Percentiles rank a stretch among this genome's conserved stretches.
Conservation (phyloP, 2,888 invertebrate genomes). For the Marasmarcha lunaedactyla region DNA sequence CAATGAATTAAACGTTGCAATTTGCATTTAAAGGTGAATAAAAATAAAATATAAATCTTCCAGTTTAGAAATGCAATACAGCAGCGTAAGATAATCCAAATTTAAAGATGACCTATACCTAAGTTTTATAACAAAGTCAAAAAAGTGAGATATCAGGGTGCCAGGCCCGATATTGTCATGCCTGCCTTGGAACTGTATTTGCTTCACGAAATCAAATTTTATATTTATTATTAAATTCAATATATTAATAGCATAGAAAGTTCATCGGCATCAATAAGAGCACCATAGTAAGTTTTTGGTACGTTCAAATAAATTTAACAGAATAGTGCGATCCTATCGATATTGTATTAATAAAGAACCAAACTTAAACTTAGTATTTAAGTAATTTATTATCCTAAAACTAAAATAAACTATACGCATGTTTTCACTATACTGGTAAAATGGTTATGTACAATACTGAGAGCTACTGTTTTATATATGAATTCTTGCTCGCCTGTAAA, state of each 20-base stretch:
- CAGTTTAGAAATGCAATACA: too few relatives aligned
- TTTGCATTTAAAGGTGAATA: too few relatives aligned
- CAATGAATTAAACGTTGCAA: too few relatives aligned
- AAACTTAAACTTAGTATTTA: conserved; percentile 69
- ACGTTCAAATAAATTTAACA: conserved; percentile 59
- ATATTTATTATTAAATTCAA: conserved; percentile 40
- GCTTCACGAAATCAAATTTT: conserved; percentile 53
- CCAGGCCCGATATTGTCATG: conserved; percentile 35
- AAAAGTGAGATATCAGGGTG: too few relatives aligned
- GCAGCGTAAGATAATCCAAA: too few relatives aligned
- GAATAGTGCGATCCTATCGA: conserved; percentile 68
- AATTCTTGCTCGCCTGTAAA: conserved; percentile 72
- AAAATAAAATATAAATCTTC: too few relatives aligned
- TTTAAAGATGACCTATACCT: too few relatives aligned
- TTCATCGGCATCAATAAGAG: conserved; percentile 63
- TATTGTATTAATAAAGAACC: conserved; percentile 72
- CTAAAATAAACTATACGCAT: conserved; percentile 67
- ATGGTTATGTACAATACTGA: conserved; percentile 70
- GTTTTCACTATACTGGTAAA: conserved; percentile 72
- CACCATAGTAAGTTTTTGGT: conserved; percentile 62
- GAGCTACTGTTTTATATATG: conserved; percentile 71
- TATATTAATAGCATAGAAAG: conserved; percentile 60
- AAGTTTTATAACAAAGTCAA: too few relatives aligned
- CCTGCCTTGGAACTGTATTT: conserved; percentile 58
- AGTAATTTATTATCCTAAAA: conserved; percentile 72